Evolutionary conservation across 2,797 vertebrate species (phyloP), one percentile per base, ranked within the genome.

Genomic region (Leptatherina wallacei): DNA sequence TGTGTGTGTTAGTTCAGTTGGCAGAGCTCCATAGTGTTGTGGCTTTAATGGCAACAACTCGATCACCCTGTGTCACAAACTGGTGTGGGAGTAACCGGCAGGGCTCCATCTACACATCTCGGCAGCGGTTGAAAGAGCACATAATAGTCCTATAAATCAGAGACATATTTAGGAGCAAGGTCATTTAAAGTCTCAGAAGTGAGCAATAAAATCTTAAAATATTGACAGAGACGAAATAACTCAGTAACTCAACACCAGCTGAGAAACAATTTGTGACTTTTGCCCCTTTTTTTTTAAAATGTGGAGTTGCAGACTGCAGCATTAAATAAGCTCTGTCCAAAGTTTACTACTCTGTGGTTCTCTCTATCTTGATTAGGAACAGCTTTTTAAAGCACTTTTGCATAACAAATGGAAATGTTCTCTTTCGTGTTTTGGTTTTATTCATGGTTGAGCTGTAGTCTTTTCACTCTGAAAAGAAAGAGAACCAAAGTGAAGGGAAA

Each of bases 111-210:
- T 68, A 29, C 22, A 58, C 20, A 22, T 42, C 7, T 14, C 30
- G 24, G 24, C 24, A 18, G 13, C 11, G n/a, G 55, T 20, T 27
- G 22, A 58, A 57, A 33, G 52, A 30, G 29, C 54, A 35, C 55
- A 58, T 18, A 47, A 44, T 27, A 47, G 10, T 18, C 30, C 55
- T 47, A 24, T 58, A 49, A 58, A 49, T 68, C 55, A 35, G 0
- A 33, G 4, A 35, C 22, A 3, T 49, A 30, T 47, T 68, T 7
- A 33, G 33, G n/a, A 68, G 14, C 5, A 32, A 27, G 29, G 56
- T 36, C 42, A 49, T 59, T 68, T 36, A 59, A 49, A 68, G 56
- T 30, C 65, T 30, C n/a, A 47, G 24, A 27, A 27, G 10, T 27
- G 3, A 57, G 1, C 29, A 68, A 12, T 35, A 58, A 58, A 44